A percentile compares a stretch with the other conserved stretches of the same genome.
phyloP scores from a whole-genome alignment of 2,888 invertebrate genomes.

The Scaptomyza cyrtandrae region DNA sequence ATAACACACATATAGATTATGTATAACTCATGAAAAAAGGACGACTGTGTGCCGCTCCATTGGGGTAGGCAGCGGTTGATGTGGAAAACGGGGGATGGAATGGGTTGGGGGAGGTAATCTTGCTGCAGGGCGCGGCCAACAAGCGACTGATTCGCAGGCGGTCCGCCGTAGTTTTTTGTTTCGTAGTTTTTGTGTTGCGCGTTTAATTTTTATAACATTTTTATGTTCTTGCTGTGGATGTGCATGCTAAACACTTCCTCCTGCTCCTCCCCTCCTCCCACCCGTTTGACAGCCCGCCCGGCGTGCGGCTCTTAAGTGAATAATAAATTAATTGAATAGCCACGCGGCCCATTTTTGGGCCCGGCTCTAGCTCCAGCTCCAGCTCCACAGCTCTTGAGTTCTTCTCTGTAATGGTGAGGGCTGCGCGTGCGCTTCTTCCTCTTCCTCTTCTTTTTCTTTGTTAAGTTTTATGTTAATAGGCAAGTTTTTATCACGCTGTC shows the following conservation, averaged over 20 bases:
- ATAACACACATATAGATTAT: background rate
- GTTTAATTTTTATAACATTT: slow-evolving; percentile 79
- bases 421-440: slow-evolving; percentile 20
- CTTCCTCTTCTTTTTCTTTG: slow-evolving; percentile 16
- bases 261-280: background rate
- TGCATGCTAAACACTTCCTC: slow-evolving; percentile 53
- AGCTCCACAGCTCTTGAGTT: slow-evolving; percentile 1
- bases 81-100: background rate
- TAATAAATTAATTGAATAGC: slow-evolving; percentile 79
- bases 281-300: slow-evolving; percentile 13
- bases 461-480: slow-evolving; percentile 71
- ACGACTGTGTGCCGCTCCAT: slow-evolving; percentile 60
- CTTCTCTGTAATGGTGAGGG: slow-evolving; percentile 5
- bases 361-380: background rate
- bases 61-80: slow-evolving; percentile 2
- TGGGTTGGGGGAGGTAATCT: background rate
- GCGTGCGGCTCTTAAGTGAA: slow-evolving; percentile 71
- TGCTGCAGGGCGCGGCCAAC: slow-evolving; percentile 42
- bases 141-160: slow-evolving; percentile 40
- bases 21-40: slow-evolving; percentile 37
- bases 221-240: slow-evolving; percentile 62
- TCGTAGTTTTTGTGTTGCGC: slow-evolving; percentile 54
- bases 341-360: slow-evolving; percentile 65
- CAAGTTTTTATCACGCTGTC: slow-evolving; percentile 50
- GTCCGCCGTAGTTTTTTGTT: slow-evolving; percentile 56